phyloP scores from a whole-genome alignment of 92 coral and sea anemone genomes.

The Porites divaricata region DNA sequence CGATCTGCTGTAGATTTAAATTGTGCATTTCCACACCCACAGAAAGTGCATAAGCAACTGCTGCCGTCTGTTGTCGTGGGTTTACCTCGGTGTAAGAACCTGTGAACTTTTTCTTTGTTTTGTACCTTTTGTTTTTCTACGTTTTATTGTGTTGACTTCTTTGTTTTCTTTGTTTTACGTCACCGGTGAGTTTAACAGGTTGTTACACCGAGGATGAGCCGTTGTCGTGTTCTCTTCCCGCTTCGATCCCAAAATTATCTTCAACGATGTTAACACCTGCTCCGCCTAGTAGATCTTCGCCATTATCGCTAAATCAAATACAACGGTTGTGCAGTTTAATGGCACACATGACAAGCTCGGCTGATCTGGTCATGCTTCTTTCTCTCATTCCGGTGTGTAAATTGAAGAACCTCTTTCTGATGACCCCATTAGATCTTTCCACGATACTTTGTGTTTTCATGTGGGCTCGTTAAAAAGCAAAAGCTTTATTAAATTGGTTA shows the following conservation, averaged over 20 bases:
- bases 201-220: too few relatives aligned
- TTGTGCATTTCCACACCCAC: background rate
- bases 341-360: background rate
- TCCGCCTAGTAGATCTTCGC: constrained; percentile 39
- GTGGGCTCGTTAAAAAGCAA: background rate
- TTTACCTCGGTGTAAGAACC: too few relatives aligned
- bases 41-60: constrained; percentile 36
- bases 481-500: too few relatives aligned
- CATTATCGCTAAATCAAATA: constrained; percentile 47
- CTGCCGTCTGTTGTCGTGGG: constrained; percentile 35
- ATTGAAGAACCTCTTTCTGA: background rate
- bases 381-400: background rate
- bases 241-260: constrained; percentile 5
- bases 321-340: constrained; percentile 37
- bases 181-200: too few relatives aligned
- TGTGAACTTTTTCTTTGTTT: too few relatives aligned
- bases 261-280: constrained; percentile 35
- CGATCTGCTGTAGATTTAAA: background rate
- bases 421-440: background rate
- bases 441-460: background rate
- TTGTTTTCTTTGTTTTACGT: too few relatives aligned
- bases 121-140: too few relatives aligned
- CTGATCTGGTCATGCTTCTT: background rate
- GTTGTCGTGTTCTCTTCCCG: constrained; percentile 29
- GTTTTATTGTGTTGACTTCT: too few relatives aligned